These are phyloP conservation scores for Mionectes olivaceus DNA, from an alignment of 2,797 vertebrate species.

Conservation along the genomic window DNA sequence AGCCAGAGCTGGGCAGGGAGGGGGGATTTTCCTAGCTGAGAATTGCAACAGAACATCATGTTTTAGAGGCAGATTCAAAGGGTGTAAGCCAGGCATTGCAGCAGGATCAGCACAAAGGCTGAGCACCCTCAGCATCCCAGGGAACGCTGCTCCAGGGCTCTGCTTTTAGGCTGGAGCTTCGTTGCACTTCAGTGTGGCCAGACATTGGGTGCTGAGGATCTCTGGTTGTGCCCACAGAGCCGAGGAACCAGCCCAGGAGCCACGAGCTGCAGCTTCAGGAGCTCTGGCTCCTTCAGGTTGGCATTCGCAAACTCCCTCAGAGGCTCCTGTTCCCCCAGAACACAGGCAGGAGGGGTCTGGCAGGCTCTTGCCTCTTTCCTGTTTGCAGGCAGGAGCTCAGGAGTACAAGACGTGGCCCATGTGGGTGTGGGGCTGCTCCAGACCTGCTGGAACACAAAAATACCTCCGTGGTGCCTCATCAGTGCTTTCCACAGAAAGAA, in stretches of 20 bases:
- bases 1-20: neutral
- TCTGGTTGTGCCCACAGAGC: neutral
- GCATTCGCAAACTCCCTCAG: neutral
- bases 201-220: fast-evolving
- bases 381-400: neutral
- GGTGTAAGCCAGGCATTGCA: neutral
- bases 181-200: fast-evolving
- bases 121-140: neutral
- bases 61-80: neutral
- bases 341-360: neutral
- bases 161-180: neutral
- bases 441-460: neutral
- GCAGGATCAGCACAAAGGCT: neutral
- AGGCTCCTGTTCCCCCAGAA: neutral
- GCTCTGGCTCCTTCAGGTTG: neutral
- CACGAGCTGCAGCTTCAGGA: neutral
- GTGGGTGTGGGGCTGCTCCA: neutral
- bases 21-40: neutral
- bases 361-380: neutral
- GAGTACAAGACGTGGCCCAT: neutral
- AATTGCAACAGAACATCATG: neutral
- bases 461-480: neutral
- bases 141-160: neutral
- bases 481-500: neutral
- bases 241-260: neutral